A percentile compares a stretch with the other conserved stretches of the same genome.
Evolutionary conservation across 2,888 invertebrate species (phyloP).

Genomic region (Hirtodrosophila alboralis): DNA sequence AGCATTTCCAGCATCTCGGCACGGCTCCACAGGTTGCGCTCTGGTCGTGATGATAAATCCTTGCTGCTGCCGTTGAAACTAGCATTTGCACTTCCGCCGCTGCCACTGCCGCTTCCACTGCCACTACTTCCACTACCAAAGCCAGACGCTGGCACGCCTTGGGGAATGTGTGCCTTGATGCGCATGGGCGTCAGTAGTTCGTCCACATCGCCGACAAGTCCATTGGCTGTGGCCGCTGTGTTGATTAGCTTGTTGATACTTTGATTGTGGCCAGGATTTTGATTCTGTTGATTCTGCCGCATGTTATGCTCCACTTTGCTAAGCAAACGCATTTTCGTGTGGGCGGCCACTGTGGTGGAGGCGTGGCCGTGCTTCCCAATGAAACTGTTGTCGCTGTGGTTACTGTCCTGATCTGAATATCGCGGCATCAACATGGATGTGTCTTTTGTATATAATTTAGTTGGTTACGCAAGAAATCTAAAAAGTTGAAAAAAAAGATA

Average conservation of each 20-base stretch:
- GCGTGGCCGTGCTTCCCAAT: constrained; percentile 31
- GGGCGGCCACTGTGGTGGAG: constrained; percentile 66
- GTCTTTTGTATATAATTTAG: not conserved
- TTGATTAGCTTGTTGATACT: constrained; percentile 66
- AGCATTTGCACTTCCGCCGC: not conserved
- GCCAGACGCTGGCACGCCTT: not conserved
- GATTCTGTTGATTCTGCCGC: constrained; percentile 59
- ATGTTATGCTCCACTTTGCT: constrained; percentile 74
- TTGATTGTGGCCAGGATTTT: constrained; percentile 22
- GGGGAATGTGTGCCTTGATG: constrained; percentile 34
- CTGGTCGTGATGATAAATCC: constrained; percentile 67
- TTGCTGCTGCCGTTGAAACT: constrained; percentile 16
- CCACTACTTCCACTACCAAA: constrained; percentile 6
- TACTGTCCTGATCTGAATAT: constrained; percentile 51
- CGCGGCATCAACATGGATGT: constrained; percentile 75
- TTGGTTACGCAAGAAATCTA: constrained; percentile 37
- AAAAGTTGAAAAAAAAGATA: not conserved
- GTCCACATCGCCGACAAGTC: constrained; percentile 74
- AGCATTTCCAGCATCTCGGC: constrained; percentile 82
- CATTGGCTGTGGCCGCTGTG: constrained; percentile 68
- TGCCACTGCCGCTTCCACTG: constrained; percentile 6
- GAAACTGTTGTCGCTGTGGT: constrained; percentile 47
- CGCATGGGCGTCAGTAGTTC: constrained; percentile 75
- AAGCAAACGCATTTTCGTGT: constrained; percentile 71
- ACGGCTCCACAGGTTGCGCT: constrained; percentile 83